Conservation (phyloP, 1,140 invertebrate species). For the Cotesia typhae region DNA sequence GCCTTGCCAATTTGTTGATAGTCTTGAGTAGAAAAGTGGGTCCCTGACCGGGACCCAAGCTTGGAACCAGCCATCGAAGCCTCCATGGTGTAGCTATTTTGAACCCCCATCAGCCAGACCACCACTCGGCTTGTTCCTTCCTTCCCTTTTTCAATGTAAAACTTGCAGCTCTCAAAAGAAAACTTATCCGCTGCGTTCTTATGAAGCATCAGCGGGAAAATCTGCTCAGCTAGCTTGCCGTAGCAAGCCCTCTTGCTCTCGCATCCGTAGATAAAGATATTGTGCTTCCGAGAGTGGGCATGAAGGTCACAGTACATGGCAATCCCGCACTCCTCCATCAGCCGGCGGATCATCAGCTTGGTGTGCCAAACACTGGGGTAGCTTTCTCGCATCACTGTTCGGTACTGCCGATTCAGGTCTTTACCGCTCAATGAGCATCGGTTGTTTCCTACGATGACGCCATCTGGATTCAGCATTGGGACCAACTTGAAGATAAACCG, state of each 20-base stretch:
- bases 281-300: constrained; percentile 92
- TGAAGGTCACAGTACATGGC: constrained; percentile 95
- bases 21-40: constrained; percentile 86
- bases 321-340: constrained; percentile 91
- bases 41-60: constrained; percentile 78
- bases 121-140: constrained; percentile 93
- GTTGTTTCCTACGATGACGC: constrained; percentile 93
- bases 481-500: constrained; percentile 96
- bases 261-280: constrained; percentile 96
- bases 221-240: constrained; percentile 84
- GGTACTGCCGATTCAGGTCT: constrained; percentile 88
- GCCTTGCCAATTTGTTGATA: constrained; percentile 85
- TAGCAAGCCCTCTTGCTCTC: constrained; percentile 81
- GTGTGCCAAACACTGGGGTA: constrained; percentile 95
- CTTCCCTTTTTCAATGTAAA: constrained; percentile 89
- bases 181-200: constrained; percentile 95
- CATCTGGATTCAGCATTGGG: constrained; percentile 96
- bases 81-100: constrained; percentile 94
- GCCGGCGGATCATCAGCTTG: constrained; percentile 84
- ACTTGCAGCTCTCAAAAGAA: constrained; percentile 92
- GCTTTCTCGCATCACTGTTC: constrained; percentile 86
- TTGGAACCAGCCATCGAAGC: constrained; percentile 91
- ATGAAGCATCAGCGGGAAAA: constrained; percentile 91
- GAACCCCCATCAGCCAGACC: constrained; percentile 92
- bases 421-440: constrained; percentile 87